phyloP scores from a whole-genome alignment of 2,113 vertebrate species.

The Machaerirhynchus nigripectus region DNA sequence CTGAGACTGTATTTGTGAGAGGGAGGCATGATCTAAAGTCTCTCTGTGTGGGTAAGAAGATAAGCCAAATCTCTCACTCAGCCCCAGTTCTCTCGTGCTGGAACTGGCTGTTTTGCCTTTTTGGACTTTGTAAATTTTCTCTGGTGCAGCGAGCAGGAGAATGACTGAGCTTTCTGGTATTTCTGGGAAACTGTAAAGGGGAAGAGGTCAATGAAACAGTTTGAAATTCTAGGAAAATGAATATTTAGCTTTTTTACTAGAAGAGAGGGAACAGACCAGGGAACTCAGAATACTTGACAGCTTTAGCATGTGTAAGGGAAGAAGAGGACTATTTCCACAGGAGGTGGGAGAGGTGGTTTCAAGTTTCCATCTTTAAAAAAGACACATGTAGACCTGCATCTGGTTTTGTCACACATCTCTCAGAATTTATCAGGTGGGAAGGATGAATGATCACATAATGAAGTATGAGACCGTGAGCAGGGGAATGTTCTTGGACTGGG shows the following conservation, averaged over 20 bases:
- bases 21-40: background rate
- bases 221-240: background rate
- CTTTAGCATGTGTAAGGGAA: background rate
- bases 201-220: background rate
- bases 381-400: background rate
- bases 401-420: background rate
- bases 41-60: background rate
- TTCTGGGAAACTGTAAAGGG: background rate
- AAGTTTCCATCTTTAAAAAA: background rate
- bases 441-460: background rate
- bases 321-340: background rate
- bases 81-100: background rate
- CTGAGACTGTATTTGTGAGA: background rate
- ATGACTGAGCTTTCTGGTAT: background rate
- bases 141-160: background rate
- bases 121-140: background rate
- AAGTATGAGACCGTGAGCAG: background rate
- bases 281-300: background rate
- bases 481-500: background rate
- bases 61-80: fast-evolving
- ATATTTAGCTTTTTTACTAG: background rate
- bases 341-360: background rate
- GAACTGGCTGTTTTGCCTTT: background rate
- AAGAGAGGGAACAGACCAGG: background rate
- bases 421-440: background rate